Evolutionary conservation across 2,113 vertebrate genomes (phyloP).

Genomic region (Hippopotamus amphibius): DNA sequence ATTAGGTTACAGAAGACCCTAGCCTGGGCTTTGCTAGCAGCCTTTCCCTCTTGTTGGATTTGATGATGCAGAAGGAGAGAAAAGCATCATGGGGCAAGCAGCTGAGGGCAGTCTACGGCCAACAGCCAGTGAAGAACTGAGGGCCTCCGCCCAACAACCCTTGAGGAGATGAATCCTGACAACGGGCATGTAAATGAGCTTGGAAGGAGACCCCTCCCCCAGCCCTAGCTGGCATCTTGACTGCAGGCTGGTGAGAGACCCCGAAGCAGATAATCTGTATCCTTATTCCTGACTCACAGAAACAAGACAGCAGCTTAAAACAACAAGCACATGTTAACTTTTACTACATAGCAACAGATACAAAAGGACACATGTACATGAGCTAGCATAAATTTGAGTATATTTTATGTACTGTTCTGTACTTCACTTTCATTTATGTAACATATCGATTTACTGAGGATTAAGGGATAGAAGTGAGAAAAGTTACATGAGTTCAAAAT

Average conservation of each 20-base stretch:
- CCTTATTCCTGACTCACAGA: neutral
- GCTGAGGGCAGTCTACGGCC: neutral
- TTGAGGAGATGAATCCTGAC: neutral
- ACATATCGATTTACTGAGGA: neutral
- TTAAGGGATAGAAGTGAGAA: neutral
- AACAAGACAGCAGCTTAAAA: neutral
- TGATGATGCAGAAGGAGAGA: neutral
- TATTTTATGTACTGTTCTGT: neutral
- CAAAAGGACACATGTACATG: neutral
- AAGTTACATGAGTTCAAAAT: neutral
- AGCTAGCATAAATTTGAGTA: neutral
- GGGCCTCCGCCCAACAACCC: accelerated
- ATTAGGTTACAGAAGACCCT: neutral
- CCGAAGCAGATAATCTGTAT: neutral
- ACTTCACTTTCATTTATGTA: neutral
- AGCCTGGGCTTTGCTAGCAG: neutral
- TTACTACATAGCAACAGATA: neutral
- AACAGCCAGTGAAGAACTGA: neutral
- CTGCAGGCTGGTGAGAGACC: neutral
- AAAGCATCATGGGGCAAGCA: neutral
- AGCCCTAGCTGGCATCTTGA: neutral
- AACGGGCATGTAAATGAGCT: neutral
- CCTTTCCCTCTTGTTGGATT: neutral
- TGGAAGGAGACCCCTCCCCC: neutral
- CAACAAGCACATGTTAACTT: neutral